phyloP scores from a whole-genome alignment of 2,113 vertebrate genomes.

The Grammomys dolichurus region DNA sequence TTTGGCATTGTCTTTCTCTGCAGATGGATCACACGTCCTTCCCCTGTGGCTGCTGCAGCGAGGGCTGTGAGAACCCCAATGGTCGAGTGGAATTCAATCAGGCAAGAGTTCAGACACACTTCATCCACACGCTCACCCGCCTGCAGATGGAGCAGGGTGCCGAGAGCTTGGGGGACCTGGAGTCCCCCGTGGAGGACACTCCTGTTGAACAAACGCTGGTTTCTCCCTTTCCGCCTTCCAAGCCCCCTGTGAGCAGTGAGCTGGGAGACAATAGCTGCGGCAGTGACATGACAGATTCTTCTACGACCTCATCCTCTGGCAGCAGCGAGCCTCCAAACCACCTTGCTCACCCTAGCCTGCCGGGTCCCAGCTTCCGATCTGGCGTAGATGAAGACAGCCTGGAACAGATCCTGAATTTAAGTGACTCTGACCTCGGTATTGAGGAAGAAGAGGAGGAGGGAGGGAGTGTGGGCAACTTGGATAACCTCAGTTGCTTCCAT shows the following conservation, averaged over 20 bases:
- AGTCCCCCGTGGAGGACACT: constrained; percentile 61
- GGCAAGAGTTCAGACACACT: constrained; percentile 95
- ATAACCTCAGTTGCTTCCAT: constrained; percentile 91
- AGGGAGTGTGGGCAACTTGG: constrained; percentile 81
- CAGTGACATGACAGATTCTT: constrained; percentile 95
- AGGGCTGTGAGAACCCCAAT: constrained; percentile 94
- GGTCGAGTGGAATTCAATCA: constrained; percentile 98
- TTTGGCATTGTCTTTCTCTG: background rate
- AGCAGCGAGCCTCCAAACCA: constrained; percentile 89
- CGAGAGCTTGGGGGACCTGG: constrained; percentile 71
- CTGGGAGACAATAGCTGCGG: constrained; percentile 94
- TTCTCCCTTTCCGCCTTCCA: constrained; percentile 89
- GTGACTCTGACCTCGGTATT: constrained; percentile 89
- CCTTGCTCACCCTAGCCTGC: constrained; percentile 71
- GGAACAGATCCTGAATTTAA: constrained; percentile 93
- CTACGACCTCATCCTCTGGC: constrained; percentile 72
- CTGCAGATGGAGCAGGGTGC: constrained; percentile 93
- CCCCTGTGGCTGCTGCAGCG: constrained; percentile 96
- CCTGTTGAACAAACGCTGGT: background rate
- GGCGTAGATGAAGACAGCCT: constrained; percentile 91
- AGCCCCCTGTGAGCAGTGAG: constrained; percentile 84
- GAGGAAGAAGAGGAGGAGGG: constrained; percentile 80
- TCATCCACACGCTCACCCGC: constrained; percentile 97
- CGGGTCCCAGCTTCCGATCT: constrained; percentile 85
- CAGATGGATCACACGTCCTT: constrained; percentile 98